Conservation (phyloP, 2,113 vertebrate species). For the Notarius quadriscutis region DNA sequence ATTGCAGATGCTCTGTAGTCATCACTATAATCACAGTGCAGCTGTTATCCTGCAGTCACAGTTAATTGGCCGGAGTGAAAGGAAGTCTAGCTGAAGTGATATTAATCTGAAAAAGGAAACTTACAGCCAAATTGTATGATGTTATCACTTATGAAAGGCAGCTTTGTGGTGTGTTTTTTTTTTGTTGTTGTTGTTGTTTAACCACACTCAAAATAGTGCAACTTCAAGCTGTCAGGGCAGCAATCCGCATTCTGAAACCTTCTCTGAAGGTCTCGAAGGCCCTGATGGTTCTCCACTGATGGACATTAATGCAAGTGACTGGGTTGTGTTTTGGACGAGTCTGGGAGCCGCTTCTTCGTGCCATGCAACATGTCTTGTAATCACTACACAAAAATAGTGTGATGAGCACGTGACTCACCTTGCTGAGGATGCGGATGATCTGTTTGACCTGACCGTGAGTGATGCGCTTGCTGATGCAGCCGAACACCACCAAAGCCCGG, state of each 20-base stretch:
- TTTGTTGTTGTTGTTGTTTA: not conserved
- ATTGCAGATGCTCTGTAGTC: not conserved
- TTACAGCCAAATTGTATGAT: not conserved
- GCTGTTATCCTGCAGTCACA: not conserved
- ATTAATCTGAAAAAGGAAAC: not conserved
- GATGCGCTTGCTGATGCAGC: constrained; percentile 96
- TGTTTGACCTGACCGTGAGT: constrained; percentile 95
- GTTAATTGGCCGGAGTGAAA: not conserved
- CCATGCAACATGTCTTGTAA: not conserved
- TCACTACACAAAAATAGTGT: not conserved
- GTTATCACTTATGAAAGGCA: not conserved
- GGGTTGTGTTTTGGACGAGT: not conserved
- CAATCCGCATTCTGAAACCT: too few species aligned
- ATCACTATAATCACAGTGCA: not conserved
- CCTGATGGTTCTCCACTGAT: not conserved
- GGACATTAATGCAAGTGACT: not conserved
- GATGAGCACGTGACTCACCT: constrained; percentile 79
- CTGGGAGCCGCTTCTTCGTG: not conserved
- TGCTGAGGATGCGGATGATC: constrained; percentile 97
- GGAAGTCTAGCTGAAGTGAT: not conserved
- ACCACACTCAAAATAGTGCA: not conserved
- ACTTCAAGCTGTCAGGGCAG: not conserved
- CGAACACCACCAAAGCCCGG: constrained; percentile 93
- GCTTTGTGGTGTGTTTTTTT: not conserved
- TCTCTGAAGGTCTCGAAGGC: too few species aligned